Evolutionary conservation across 35 echinoderm and acorn worm species (phyloP), one percentile per base, ranked within the genome.

Genomic region (Heliocidaris tuberculata): DNA sequence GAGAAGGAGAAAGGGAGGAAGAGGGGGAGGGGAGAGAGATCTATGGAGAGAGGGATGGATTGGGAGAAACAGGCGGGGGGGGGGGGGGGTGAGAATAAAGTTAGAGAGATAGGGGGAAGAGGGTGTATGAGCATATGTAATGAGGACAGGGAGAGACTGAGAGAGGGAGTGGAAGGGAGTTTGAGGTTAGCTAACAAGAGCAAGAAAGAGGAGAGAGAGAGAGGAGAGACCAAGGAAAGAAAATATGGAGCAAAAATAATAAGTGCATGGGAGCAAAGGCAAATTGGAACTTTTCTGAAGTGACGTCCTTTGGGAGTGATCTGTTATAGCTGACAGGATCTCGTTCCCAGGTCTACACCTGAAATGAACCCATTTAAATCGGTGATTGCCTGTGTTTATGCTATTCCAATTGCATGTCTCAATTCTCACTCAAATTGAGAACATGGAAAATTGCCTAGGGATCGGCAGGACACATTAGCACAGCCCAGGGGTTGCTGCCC

Each of bases 381-480:
- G 6, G 65, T 78, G 65, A 78, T 78, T 78, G 65, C 65, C 65
- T 78, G 65, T 78, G 65, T 78, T 78, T 78, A 78, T 78, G 65
- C 65, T 78, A 78, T 19, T 78, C 19, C 65, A 8, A 78, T 78
- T 78, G 65, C 65, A 78, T 78, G 65, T 78, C 65, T 78, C 65
- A 78, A 78, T 78, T 78, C 65, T 2, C 65, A 21, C 65, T 8
- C 27, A 5, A 78, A 78, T 70, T 27, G 60, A 70, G 60, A 70
- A 70, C 60, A 27, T 70, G 17, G 60, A 19, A 70, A 70, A 27
- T 27, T n/a, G 65, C 65, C 24, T 78, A n/a, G 65, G 27, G 65
- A 78, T 19, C 0, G 19, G 21, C 65, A n/a, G 21, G 6, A 78
- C 19, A 78, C 65, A 78, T 78, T 78, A n/a, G 52, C 52, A 5